These are phyloP conservation scores for Sebastes matsubarae DNA, from an alignment of 2,797 vertebrate species.

Conservation along the genomic window DNA sequence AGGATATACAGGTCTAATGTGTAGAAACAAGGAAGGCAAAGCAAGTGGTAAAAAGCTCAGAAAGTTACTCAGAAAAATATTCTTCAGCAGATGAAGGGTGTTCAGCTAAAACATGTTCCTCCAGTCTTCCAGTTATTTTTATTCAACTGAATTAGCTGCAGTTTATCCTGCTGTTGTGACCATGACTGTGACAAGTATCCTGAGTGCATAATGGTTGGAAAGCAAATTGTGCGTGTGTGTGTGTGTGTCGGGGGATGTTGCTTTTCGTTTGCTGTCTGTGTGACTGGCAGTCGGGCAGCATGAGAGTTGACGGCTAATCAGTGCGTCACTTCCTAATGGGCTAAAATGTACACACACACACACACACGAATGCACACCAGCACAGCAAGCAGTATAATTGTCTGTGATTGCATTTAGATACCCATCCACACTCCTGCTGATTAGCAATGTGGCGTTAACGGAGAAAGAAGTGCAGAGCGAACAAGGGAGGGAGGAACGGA, in stretches of 20 bases:
- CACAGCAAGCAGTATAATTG: constrained; percentile 69
- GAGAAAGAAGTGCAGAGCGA: constrained; percentile 30
- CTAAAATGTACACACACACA: constrained; percentile 43
- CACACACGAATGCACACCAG: constrained; percentile 17
- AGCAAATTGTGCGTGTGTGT: constrained; percentile 1
- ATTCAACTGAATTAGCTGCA: constrained; percentile 33
- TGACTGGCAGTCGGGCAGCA: constrained; percentile 60
- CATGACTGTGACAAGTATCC: constrained; percentile 46
- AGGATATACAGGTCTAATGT: background rate
- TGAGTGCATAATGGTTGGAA: constrained; percentile 28
- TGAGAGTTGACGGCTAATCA: constrained; percentile 68
- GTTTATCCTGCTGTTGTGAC: constrained; percentile 47
- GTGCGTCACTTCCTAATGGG: constrained; percentile 65
- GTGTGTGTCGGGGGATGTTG: constrained; percentile 1
- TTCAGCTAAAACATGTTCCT: background rate
- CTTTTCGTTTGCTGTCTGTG: constrained; percentile 58
- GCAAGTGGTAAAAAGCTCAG: background rate
- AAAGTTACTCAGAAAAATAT: constrained; percentile 3
- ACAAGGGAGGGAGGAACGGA: constrained; percentile 3
- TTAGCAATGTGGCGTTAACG: constrained; percentile 50
- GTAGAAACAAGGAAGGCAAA: constrained; percentile 4
- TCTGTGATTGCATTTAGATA: constrained; percentile 75
- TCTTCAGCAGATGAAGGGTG: background rate
- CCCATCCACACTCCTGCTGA: constrained; percentile 62
- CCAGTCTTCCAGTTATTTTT: constrained; percentile 26